A percentile compares a stretch with the other conserved stretches of the same genome.
Evolutionary conservation across 2,113 vertebrate species (phyloP).

Genomic region (Mesitornis unicolor): DNA sequence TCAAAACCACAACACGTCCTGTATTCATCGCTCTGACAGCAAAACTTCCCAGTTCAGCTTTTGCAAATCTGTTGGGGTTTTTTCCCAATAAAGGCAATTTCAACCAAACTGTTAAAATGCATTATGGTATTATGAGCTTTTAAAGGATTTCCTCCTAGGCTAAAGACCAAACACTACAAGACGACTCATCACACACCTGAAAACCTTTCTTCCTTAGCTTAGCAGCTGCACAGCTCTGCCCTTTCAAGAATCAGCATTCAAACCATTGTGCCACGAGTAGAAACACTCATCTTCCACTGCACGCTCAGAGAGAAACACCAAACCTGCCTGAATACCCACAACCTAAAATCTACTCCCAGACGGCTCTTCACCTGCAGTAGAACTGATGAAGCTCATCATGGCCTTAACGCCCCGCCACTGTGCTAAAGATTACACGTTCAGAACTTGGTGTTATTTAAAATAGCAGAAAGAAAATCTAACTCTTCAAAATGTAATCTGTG

Average conservation of each 20-base stretch:
- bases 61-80: background rate
- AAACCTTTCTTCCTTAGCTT: background rate
- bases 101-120: background rate
- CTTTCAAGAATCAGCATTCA: background rate
- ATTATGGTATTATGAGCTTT: background rate
- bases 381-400: background rate
- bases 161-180: conserved; percentile 14
- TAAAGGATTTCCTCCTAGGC: background rate
- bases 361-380: background rate
- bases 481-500: background rate
- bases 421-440: background rate
- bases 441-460: background rate
- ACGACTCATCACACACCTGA: background rate
- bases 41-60: background rate
- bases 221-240: background rate
- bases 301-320: background rate
- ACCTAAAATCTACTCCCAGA: background rate
- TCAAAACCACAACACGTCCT: too few species aligned
- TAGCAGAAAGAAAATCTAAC: background rate
- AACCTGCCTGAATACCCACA: background rate
- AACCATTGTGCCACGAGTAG: background rate
- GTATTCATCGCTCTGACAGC: background rate
- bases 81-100: background rate
- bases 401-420: background rate
- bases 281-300: background rate